Base-by-base conservation (phyloP, 2,888 invertebrate genomes). In the Cactoblastis cactorum region DNA sequence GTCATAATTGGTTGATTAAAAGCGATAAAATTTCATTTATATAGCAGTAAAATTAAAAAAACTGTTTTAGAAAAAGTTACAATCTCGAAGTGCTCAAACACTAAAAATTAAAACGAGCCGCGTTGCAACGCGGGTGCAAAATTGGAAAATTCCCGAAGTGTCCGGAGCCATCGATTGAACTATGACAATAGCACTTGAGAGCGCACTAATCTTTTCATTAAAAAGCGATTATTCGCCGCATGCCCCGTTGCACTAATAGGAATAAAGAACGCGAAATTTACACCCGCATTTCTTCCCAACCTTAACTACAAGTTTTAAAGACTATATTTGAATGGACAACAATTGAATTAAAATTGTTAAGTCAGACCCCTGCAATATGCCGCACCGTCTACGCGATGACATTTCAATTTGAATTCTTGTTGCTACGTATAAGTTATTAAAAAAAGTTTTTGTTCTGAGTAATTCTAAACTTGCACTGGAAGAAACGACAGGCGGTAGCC, bases 131-230 rank as follows among this genome's bases (percentile, higher is more conserved):
- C 67, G 63, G 57, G 69, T 65, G 67, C 71, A 67, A 81, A 84
- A 87, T 86, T 82, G 82, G 77, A 81, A 85, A 84, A 84, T 85
- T 83, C 81, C 74, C 74, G 65, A 79, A 84, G 78, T 83, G 80
- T 75, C 80, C 76, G 67, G 69, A 65, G 60, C 66, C 76, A 81
- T 84, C 79, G 84, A 83, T 84, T 78, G 69, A 58, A 51, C 58
- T 60, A 63, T 74, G 74, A 80, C 80, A 77, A 78, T 76, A 64
- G 74, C 65, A 69, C 66, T 69, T 65, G 61, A 63, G 71, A 71
- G 79, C 73, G 83, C 78, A 77, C 83, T 88, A 87, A 88, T 87
- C 87, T 87, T 87, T 87, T 88, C 87, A 88, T 88, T 88, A 87
- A 87, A 87, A 86, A 86, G 80, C 87, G 88, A 88, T 88, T 88